These are phyloP conservation scores for Leptinotarsa undecemlineata DNA, from an alignment of 1,140 invertebrate genomes.

Conservation along the genomic window DNA sequence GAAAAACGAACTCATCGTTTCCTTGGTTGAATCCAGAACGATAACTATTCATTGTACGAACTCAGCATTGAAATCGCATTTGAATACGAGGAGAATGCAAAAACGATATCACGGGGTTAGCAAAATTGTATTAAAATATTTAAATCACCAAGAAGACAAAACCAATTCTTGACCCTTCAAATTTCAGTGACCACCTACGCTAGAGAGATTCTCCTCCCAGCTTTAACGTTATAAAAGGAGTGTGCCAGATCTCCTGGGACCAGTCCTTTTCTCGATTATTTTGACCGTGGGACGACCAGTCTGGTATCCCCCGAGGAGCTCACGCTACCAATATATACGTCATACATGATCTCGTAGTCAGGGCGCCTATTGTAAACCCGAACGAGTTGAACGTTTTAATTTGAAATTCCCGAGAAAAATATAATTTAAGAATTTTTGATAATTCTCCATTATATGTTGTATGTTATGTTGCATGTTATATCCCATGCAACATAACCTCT, in stretches of 20 bases:
- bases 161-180: slow-evolving; percentile 22
- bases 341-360: slow-evolving; percentile 3
- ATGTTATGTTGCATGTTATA: too few species aligned
- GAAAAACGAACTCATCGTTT: too few species aligned
- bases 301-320: slow-evolving; percentile 23
- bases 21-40: too few species aligned
- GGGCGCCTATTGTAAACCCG: too few species aligned
- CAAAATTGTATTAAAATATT: slow-evolving; percentile 16
- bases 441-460: too few species aligned
- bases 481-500: too few species aligned
- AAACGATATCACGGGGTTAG: neutral
- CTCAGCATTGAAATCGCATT: neutral
- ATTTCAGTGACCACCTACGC: slow-evolving; percentile 4
- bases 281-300: slow-evolving; percentile 24
- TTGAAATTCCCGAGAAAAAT: too few species aligned
- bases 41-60: neutral
- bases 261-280: slow-evolving; percentile 29
- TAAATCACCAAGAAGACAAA: slow-evolving; percentile 8
- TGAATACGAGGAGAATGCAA: neutral
- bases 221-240: slow-evolving; percentile 29
- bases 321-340: slow-evolving; percentile 18
- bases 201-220: slow-evolving; percentile 6
- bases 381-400: too few species aligned
- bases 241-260: slow-evolving; percentile 19
- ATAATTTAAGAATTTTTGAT: too few species aligned